phyloP scores from a whole-genome alignment of 2,113 vertebrate genomes.

The Erythrolamprus reginae region DNA sequence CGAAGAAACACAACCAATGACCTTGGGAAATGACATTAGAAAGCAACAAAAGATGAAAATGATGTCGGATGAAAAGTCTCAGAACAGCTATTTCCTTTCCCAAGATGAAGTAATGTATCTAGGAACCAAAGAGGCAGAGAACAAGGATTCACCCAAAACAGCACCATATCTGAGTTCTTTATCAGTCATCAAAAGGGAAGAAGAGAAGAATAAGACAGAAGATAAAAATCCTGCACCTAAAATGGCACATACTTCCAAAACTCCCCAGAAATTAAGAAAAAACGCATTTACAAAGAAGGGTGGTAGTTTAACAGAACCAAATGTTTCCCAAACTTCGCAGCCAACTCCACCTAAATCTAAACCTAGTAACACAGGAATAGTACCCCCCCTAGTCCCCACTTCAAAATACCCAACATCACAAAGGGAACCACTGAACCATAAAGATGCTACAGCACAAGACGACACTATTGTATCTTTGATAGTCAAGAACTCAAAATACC shows the following conservation, averaged over 20 bases:
- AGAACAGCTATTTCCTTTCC: background rate
- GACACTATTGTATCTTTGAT: background rate
- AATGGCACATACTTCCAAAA: slow-evolving; percentile 12
- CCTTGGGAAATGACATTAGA: slow-evolving; percentile 6
- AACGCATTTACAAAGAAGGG: background rate
- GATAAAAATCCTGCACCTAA: slow-evolving; percentile 9
- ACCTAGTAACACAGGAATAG: background rate
- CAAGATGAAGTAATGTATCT: slow-evolving; percentile 1
- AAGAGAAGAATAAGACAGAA: slow-evolving; percentile 1
- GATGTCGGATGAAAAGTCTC: background rate
- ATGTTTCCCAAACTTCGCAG: background rate
- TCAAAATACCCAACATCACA: background rate
- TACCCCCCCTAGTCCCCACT: background rate
- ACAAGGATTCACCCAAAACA: slow-evolving; percentile 11
- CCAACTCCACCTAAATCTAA: slow-evolving; percentile 25
- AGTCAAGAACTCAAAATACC: slow-evolving; percentile 4
- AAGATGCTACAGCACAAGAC: slow-evolving; percentile 13
- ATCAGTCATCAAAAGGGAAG: slow-evolving; percentile 1
- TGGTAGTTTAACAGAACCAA: slow-evolving; percentile 15
- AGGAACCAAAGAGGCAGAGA: background rate
- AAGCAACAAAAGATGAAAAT: slow-evolving; percentile 14
- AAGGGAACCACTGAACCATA: background rate
- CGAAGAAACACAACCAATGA: background rate
- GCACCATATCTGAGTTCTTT: background rate
- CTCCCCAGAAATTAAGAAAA: background rate